phyloP scores from a whole-genome alignment of 2,888 invertebrate genomes.

The Gnatocerus cornutus region DNA sequence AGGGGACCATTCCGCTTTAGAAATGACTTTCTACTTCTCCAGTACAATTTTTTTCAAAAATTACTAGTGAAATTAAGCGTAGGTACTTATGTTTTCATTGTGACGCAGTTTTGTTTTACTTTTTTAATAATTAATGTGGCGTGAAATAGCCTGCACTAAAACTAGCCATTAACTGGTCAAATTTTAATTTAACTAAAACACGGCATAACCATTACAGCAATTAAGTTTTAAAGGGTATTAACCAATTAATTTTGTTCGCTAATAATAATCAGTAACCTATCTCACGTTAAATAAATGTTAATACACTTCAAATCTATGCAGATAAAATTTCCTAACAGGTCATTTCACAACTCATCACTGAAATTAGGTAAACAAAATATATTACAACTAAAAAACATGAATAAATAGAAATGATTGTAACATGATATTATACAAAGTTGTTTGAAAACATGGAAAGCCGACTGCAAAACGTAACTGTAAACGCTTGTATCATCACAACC shows the following conservation, averaged over 20 bases:
- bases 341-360: slow-evolving; percentile 16
- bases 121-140: background rate
- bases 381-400: slow-evolving; percentile 10
- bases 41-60: too few species aligned
- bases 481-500: slow-evolving; percentile 21
- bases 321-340: slow-evolving; percentile 23
- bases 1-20: too few species aligned
- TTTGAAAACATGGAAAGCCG: slow-evolving; percentile 16
- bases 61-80: too few species aligned
- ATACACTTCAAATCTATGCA: background rate
- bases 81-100: too few species aligned
- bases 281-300: slow-evolving; percentile 16
- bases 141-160: background rate
- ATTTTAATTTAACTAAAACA: slow-evolving; percentile 6
- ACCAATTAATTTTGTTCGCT: background rate
- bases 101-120: too few species aligned
- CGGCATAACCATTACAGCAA: background rate
- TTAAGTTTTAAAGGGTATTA: slow-evolving; percentile 15
- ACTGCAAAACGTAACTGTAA: slow-evolving; percentile 25
- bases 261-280: slow-evolving; percentile 1
- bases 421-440: slow-evolving; percentile 23
- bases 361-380: slow-evolving; percentile 26
- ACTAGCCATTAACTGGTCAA: slow-evolving; percentile 4
- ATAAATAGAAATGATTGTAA: slow-evolving; percentile 19
- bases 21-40: too few species aligned